phyloP scores from a whole-genome alignment of 2,797 vertebrate species.

The Silurus lanzhouensis region DNA sequence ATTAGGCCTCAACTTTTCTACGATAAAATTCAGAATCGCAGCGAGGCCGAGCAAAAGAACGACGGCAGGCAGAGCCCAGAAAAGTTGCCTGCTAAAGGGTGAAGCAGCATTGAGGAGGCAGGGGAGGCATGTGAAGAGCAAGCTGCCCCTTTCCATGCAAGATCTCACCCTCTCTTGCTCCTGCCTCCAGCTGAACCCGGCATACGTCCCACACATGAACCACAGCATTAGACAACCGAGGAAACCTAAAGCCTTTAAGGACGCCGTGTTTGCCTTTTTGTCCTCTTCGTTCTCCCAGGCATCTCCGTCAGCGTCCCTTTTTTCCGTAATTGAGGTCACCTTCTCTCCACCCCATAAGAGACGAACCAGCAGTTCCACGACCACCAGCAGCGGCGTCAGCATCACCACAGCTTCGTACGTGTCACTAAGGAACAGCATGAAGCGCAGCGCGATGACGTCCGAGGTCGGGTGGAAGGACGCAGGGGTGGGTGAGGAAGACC shows the following conservation, averaged over 20 bases:
- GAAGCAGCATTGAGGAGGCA: constrained; percentile 57
- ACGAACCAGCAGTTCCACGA: constrained; percentile 64
- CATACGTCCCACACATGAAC: constrained; percentile 60
- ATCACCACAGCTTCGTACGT: constrained; percentile 71
- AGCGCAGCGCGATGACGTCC: constrained; percentile 72
- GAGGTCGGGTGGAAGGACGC: constrained; percentile 35
- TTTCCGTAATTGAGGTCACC: background rate
- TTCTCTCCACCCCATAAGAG: constrained; percentile 45
- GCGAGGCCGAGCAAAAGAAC: constrained; percentile 60
- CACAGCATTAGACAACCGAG: constrained; percentile 72
- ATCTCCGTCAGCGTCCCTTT: background rate
- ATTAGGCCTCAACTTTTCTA: background rate
- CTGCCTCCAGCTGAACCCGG: constrained; percentile 56
- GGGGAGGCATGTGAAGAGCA: constrained; percentile 72
- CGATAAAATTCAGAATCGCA: constrained; percentile 32
- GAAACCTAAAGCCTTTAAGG: constrained; percentile 58
- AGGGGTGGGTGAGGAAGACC: constrained; percentile 60
- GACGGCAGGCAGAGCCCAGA: constrained; percentile 58
- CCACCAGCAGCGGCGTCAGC: constrained; percentile 69
- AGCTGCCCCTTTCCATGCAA: constrained; percentile 63
- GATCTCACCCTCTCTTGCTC: constrained; percentile 58
- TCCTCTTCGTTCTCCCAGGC: background rate
- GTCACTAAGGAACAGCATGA: constrained; percentile 75
- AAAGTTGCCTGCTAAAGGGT: constrained; percentile 48
- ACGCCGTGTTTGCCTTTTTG: background rate